Conservation (phyloP, 2,888 invertebrate species). For the Chrysopilus asiliformis region DNA sequence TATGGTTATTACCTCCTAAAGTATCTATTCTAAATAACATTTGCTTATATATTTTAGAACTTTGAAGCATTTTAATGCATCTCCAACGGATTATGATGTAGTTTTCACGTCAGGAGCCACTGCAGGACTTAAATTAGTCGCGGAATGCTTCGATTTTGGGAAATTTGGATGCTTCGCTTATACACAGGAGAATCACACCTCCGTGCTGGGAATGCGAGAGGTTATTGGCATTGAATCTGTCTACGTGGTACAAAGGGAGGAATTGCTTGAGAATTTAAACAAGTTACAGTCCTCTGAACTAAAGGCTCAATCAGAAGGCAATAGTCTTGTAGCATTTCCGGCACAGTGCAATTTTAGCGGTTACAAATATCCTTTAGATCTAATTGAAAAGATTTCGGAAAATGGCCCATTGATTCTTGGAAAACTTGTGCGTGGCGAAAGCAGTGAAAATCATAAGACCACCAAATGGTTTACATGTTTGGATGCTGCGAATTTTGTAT, state of each 20-base stretch:
- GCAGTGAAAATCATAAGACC: not conserved
- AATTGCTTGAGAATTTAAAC: slow-evolving; percentile 37
- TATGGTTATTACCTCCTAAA: not conserved
- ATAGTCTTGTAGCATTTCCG: slow-evolving; percentile 68
- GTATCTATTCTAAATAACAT: not conserved
- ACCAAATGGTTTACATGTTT: slow-evolving; percentile 50
- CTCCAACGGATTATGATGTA: slow-evolving; percentile 64
- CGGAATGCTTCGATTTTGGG: slow-evolving; percentile 61
- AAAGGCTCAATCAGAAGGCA: slow-evolving; percentile 19
- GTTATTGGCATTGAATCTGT: slow-evolving; percentile 47
- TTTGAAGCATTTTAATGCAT: slow-evolving; percentile 73
- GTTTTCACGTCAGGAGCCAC: slow-evolving; percentile 95
- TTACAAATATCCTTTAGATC: slow-evolving; percentile 67
- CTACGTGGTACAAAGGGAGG: slow-evolving; percentile 43
- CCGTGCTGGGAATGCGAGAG: slow-evolving; percentile 84
- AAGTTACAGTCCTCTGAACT: slow-evolving; percentile 14
- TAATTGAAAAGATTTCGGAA: slow-evolving; percentile 53
- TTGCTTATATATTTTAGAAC: slow-evolving; percentile 41
- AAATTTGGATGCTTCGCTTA: slow-evolving; percentile 56
- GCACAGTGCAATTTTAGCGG: slow-evolving; percentile 95
- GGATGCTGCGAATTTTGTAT: slow-evolving; percentile 74
- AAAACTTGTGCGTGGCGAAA: slow-evolving; percentile 17
- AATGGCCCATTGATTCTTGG: slow-evolving; percentile 39
- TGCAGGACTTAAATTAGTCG: slow-evolving; percentile 66
- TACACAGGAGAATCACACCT: slow-evolving; percentile 86